A percentile compares a stretch with the other conserved stretches of the same genome.
Conservation (phyloP, 2,888 invertebrate genomes). For the Antitype chi region DNA sequence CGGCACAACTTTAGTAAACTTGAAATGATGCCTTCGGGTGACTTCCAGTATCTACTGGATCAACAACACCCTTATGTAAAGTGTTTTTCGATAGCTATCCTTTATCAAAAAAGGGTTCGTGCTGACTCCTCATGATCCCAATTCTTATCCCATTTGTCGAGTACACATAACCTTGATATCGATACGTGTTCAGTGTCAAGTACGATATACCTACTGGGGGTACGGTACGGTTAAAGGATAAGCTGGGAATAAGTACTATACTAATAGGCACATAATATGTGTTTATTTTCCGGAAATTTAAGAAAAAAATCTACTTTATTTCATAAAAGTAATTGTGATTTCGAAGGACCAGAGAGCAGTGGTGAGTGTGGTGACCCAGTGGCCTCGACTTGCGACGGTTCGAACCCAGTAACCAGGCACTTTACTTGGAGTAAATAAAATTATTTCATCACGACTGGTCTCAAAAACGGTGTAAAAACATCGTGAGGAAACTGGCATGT, state of each 20-base stretch:
- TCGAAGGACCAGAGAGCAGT: too few species aligned
- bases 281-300: not conserved
- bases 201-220: not conserved
- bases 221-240: not conserved
- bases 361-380: too few species aligned
- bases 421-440: too few species aligned
- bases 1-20: not conserved
- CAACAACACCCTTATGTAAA: constrained; percentile 29
- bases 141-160: constrained; percentile 39
- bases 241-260: not conserved
- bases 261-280: not conserved
- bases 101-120: constrained; percentile 25
- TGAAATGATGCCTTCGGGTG: not conserved
- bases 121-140: constrained; percentile 18
- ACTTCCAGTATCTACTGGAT: constrained; percentile 9
- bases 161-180: constrained; percentile 15
- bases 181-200: constrained; percentile 6
- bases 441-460: too few species aligned
- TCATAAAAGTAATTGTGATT: too few species aligned
- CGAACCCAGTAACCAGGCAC: too few species aligned
- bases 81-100: constrained; percentile 24
- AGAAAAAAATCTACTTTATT: not conserved
- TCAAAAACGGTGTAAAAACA: too few species aligned
- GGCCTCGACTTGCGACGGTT: too few species aligned
- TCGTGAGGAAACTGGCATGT: too few species aligned